Evolutionary conservation across 2,888 invertebrate genomes (phyloP).

Genomic region (Chaitophorus viminalis): DNA sequence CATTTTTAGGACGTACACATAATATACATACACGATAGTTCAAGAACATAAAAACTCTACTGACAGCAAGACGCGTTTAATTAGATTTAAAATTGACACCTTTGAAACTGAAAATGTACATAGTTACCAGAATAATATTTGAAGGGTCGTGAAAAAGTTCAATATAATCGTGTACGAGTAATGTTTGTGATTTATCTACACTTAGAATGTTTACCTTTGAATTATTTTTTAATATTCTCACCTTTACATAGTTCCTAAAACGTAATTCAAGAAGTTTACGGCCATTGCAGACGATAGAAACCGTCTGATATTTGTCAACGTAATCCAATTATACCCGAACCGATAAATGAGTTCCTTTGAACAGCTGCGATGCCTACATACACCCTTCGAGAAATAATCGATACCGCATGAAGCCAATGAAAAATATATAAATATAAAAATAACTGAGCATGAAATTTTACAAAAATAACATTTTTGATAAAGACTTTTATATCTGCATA

Average conservation of each 20-base stretch:
- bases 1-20: neutral
- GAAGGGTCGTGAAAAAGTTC: neutral
- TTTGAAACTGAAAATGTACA: neutral
- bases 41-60: neutral
- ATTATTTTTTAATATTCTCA: conserved; percentile 18
- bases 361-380: neutral
- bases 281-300: neutral
- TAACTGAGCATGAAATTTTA: neutral
- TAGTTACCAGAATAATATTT: too few relatives aligned
- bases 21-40: neutral
- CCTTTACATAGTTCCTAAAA: conserved; percentile 6
- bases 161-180: neutral
- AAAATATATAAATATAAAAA: neutral
- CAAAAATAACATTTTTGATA: neutral
- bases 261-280: conserved; percentile 32
- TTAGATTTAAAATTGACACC: conserved; percentile 15
- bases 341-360: conserved; percentile 13
- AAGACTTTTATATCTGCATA: neutral
- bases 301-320: conserved; percentile 33
- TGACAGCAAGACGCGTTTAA: neutral
- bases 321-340: conserved; percentile 40
- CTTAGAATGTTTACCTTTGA: neutral
- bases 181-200: neutral
- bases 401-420: neutral
- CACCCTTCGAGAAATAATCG: neutral